A percentile compares a stretch with the other conserved stretches of the same genome.
Evolutionary conservation across 2,797 vertebrate genomes (phyloP).

Genomic region (Malacoraja senta): DNA sequence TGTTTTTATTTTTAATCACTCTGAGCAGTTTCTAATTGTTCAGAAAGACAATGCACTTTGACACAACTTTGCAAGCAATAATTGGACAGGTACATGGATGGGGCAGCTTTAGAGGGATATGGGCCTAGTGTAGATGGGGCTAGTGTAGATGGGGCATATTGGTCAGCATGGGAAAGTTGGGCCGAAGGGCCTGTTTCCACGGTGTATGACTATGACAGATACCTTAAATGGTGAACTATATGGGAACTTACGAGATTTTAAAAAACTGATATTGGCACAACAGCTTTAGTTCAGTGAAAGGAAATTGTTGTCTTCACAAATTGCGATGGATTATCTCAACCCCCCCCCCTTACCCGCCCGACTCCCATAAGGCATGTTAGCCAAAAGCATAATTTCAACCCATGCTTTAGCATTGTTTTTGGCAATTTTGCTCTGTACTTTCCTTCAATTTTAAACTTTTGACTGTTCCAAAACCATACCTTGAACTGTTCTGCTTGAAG

Average conservation of each 20-base stretch:
- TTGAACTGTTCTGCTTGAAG: slow-evolving; percentile 73
- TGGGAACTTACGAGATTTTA: neutral
- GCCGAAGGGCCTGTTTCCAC: too few species aligned
- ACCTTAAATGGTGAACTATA: neutral
- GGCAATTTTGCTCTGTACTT: neutral
- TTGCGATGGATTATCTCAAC: neutral
- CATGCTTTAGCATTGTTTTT: neutral
- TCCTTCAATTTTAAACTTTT: neutral
- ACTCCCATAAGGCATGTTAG: too few species aligned
- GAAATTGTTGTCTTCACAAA: neutral
- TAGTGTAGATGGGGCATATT: too few species aligned
- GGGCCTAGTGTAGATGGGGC: too few species aligned
- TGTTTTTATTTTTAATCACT: neutral
- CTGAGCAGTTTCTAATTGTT: neutral
- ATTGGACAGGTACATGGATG: too few species aligned
- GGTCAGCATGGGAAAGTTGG: too few species aligned
- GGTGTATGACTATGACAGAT: neutral
- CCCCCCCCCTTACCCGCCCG: too few species aligned
- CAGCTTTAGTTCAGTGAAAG: neutral
- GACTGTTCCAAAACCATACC: slow-evolving; percentile 49
- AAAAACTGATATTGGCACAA: neutral
- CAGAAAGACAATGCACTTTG: neutral
- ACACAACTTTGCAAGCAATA: neutral
- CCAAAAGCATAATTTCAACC: neutral
- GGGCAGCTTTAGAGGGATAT: too few species aligned